phyloP scores from a whole-genome alignment of 2,113 vertebrate genomes.

The Erythrolamprus reginae region DNA sequence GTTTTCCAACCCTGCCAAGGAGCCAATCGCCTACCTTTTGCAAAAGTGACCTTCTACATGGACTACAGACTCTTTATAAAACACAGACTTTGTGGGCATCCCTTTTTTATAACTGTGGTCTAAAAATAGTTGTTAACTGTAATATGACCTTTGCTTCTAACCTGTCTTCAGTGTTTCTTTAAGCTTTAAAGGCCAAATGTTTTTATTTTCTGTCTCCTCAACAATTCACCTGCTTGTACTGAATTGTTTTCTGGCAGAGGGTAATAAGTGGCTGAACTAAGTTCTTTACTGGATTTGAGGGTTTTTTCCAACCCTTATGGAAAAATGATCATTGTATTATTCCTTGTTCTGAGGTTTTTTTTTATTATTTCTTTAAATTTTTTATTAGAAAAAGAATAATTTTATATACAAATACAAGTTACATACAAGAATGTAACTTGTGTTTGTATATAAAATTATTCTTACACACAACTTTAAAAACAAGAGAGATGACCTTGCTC shows the following conservation, averaged over 20 bases:
- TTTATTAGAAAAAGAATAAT: too few species aligned
- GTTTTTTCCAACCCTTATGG: slow-evolving; percentile 13
- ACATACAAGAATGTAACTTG: too few species aligned
- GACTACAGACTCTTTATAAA: too few species aligned
- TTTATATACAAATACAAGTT: too few species aligned
- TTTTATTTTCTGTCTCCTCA: slow-evolving; percentile 46
- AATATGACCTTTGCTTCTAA: slow-evolving; percentile 42
- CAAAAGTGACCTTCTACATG: too few species aligned
- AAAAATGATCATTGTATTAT: background rate
- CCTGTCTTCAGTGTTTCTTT: slow-evolving; percentile 37
- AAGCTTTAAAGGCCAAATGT: slow-evolving; percentile 33
- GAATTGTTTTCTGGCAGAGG: slow-evolving; percentile 46
- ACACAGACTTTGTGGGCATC: background rate
- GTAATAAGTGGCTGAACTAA: slow-evolving; percentile 44
- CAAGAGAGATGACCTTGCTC: too few species aligned
- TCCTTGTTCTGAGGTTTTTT: background rate
- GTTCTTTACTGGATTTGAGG: slow-evolving; percentile 32
- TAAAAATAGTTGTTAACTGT: slow-evolving; percentile 42
- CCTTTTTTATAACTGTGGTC: slow-evolving; percentile 20
- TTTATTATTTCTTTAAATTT: too few species aligned
- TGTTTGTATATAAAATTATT: too few species aligned
- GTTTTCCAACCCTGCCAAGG: too few species aligned
- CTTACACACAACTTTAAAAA: too few species aligned
- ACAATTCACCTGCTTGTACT: slow-evolving; percentile 30
- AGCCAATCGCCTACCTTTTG: too few species aligned